Base-by-base conservation (phyloP, 2,113 vertebrate species). In the Amphiprion percula region DNA sequence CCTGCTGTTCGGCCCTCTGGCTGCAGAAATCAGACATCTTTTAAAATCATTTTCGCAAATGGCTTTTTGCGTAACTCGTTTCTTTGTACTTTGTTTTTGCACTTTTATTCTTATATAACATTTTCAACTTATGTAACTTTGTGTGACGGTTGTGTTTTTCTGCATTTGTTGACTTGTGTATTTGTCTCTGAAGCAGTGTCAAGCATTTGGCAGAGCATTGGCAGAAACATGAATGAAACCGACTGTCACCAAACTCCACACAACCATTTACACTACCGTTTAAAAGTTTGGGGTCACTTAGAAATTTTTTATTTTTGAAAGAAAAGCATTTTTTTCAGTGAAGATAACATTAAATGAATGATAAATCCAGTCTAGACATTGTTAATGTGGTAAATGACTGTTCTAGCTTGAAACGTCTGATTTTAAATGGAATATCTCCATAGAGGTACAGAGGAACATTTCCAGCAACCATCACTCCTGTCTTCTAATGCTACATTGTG, bases 71-170 rank as follows among this genome's bases (percentile, higher is more conserved):
- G 1, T 49, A 53, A 61, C 39, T 26, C 3, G 12, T 67, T 39
- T 81, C 39, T 55, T 19, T 83, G 55, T 73, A 10, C 21, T 70
- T 66, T 49, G 11, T 61, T 64, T 62, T 77, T 16, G 3, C 24
- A 5, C 21, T 66, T 66, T 68, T 69, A 46, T 77, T 64, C 19
- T 80, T 65, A 85, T 75, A 26, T 69, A 77, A 77, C 15, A 0
- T 52, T 76, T 78, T 82, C 49, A 26, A 0, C 66, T 80, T 68
- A 66, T 68, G 37, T 74, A 73, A 79, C 68, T 7, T 68, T 53
- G 24, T 21, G 39, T 44, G 17, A 17, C 5, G 2, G 26, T 60
- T 0, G 1, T 52, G 2, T 68, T 59, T 68, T 30, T 74, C 8
- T 67, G 33, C 14, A 41, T 37, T 58, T n/a, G 14, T 21, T 44